These are phyloP conservation scores for Antheraea yamamai DNA, from an alignment of 2,888 invertebrate genomes.

Conservation along the genomic window DNA sequence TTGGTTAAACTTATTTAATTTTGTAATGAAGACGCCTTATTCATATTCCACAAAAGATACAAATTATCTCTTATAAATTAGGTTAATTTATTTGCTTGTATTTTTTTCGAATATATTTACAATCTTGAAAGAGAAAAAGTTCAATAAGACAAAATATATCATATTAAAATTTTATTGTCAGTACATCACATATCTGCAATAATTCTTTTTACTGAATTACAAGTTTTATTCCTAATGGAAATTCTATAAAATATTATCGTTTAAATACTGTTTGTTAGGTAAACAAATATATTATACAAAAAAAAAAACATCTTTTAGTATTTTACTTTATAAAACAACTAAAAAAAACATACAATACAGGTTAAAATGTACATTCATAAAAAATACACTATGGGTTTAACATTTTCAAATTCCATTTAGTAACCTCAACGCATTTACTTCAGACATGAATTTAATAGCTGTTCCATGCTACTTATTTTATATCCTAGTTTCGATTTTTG, in stretches of 20 bases:
- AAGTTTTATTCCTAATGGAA: constrained; percentile 5
- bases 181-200: constrained; percentile 35
- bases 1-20: too few species aligned
- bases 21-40: too few species aligned
- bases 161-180: constrained; percentile 54
- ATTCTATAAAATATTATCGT: background rate
- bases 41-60: too few species aligned
- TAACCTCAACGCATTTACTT: constrained; percentile 2
- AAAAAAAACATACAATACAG: background rate
- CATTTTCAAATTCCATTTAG: background rate
- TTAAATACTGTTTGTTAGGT: constrained; percentile 8
- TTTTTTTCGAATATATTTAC: background rate
- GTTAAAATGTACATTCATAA: background rate
- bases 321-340: background rate
- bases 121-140: background rate
- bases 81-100: too few species aligned
- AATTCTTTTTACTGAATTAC: constrained; percentile 11
- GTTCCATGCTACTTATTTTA: background rate
- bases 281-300: background rate
- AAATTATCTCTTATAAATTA: too few species aligned
- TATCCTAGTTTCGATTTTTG: background rate
- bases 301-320: constrained; percentile 6
- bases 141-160: constrained; percentile 22
- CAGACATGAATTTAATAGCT: background rate
- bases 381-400: background rate